Evolutionary conservation across 2,113 vertebrate species (phyloP).

Genomic region (Psilopogon haemacephalus): DNA sequence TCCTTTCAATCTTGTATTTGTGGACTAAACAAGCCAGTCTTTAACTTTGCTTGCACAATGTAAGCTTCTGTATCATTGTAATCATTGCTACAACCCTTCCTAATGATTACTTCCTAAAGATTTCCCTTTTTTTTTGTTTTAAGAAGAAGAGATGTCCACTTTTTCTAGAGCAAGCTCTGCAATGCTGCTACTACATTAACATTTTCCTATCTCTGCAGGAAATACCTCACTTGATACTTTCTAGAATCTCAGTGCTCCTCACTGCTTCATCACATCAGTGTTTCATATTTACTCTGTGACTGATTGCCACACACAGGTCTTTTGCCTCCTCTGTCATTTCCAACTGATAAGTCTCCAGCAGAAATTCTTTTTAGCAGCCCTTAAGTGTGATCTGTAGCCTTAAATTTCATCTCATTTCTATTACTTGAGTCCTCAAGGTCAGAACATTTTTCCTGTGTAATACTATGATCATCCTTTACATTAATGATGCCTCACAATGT

Average conservation of each 20-base stretch:
- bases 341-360: constrained; percentile 20
- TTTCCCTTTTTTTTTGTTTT: constrained; percentile 1
- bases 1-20: neutral
- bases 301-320: constrained; percentile 29
- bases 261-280: neutral
- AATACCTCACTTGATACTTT: neutral
- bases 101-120: neutral
- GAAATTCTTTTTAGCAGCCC: constrained; percentile 40
- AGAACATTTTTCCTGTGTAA: constrained; percentile 23
- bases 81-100: neutral
- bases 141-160: neutral
- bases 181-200: neutral
- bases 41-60: neutral
- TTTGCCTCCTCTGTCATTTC: constrained; percentile 43
- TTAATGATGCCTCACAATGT: constrained; percentile 28
- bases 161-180: neutral
- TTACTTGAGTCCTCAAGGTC: constrained; percentile 28
- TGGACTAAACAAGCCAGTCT: neutral
- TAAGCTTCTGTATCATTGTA: neutral
- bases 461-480: constrained; percentile 22
- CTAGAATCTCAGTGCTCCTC: neutral
- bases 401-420: constrained; percentile 51
- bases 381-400: neutral
- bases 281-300: constrained; percentile 11
- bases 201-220: neutral